Conservation (phyloP, 2,888 invertebrate species). For the Aricia artaxerxes region DNA sequence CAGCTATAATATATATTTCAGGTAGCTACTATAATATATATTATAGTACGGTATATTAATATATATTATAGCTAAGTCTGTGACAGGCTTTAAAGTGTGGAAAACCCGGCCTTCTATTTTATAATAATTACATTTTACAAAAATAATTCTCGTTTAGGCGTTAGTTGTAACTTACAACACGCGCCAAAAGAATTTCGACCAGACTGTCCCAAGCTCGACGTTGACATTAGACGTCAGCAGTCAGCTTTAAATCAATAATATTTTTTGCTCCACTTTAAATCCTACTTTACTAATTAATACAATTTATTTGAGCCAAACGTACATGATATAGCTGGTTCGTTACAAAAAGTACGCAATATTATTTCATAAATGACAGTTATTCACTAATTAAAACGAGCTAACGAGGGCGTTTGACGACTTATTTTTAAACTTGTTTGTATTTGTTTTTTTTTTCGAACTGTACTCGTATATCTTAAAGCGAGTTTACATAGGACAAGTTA, state of each 20-base stretch:
- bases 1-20: no score
- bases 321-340: slow-evolving; percentile 3
- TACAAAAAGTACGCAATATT: slow-evolving; percentile 34
- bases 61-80: no score
- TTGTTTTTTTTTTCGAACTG: slow-evolving; percentile 34
- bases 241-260: not conserved
- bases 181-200: not conserved
- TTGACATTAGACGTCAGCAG: not conserved
- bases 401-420: slow-evolving; percentile 39
- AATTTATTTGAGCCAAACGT: slow-evolving; percentile 5
- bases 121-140: no score
- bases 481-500: not conserved
- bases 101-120: no score
- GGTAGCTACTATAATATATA: no score
- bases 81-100: no score
- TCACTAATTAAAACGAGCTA: slow-evolving; percentile 43
- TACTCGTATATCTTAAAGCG: slow-evolving; percentile 12
- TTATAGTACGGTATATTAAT: no score
- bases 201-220: not conserved
- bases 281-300: slow-evolving; percentile 14
- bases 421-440: slow-evolving; percentile 38
- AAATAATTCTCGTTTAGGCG: not conserved
- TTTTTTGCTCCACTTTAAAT: slow-evolving; percentile 6
- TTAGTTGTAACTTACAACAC: not conserved
- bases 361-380: slow-evolving; percentile 44